These are phyloP conservation scores for Lepidocyrtoides sp. DNA, from an alignment of 2,888 invertebrate genomes.

Conservation along the genomic window DNA sequence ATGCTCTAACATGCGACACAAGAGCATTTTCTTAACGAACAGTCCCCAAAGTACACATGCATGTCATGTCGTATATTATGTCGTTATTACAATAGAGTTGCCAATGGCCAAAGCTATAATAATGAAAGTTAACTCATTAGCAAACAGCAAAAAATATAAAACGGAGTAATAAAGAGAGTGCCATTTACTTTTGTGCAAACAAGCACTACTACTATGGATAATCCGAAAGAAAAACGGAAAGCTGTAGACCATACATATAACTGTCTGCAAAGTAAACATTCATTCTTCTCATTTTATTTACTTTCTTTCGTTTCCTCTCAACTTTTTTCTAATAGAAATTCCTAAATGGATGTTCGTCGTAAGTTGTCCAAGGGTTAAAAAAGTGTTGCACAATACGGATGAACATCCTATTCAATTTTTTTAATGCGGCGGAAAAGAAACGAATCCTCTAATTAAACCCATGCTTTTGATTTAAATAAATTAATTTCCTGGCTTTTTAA, in stretches of 20 bases:
- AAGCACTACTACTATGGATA: slow-evolving; percentile 46
- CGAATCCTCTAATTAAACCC: slow-evolving; percentile 12
- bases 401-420: neutral
- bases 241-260: neutral
- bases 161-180: slow-evolving; percentile 39
- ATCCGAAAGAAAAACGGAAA: slow-evolving; percentile 33
- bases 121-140: slow-evolving; percentile 54
- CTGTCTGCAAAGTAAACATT: slow-evolving; percentile 45
- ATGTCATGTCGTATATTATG: neutral
- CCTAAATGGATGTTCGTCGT: neutral
- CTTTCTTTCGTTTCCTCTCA: neutral
- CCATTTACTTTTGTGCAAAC: slow-evolving; percentile 64
- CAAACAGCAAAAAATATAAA: slow-evolving; percentile 36
- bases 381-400: no score
- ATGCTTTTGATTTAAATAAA: neutral
- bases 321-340: neutral
- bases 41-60: neutral
- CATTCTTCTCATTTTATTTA: neutral
- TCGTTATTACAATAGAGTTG: slow-evolving; percentile 20
- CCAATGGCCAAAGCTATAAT: slow-evolving; percentile 18
- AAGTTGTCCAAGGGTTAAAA: no score
- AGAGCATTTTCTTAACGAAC: no score
- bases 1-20: neutral
- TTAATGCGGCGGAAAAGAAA: neutral
- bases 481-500: slow-evolving; percentile 39